These are phyloP conservation scores for Micrastur ruficollis DNA, from an alignment of 2,797 vertebrate genomes.

Conservation along the genomic window DNA sequence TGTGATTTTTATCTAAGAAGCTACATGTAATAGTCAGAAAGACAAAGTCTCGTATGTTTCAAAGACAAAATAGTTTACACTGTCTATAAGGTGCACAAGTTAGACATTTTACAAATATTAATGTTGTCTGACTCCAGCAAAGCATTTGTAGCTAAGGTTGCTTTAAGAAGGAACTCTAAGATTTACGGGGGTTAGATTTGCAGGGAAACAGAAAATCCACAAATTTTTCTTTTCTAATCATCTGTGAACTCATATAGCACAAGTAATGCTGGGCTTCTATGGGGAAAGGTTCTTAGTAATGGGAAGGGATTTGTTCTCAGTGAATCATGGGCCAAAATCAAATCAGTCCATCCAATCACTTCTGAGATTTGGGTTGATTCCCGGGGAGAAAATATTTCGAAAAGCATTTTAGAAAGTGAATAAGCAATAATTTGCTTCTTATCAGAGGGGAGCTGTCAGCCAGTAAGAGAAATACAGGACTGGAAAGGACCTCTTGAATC, in stretches of 20 bases:
- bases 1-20: neutral
- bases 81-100: neutral
- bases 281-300: neutral
- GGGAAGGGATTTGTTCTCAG: constrained; percentile 17
- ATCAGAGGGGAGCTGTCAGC: neutral
- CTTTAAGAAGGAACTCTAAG: neutral
- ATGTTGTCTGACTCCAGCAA: neutral
- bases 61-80: neutral
- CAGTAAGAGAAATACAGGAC: neutral
- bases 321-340: neutral
- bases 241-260: neutral
- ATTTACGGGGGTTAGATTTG: neutral
- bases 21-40: neutral
- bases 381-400: neutral
- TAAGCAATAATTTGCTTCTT: constrained; percentile 7
- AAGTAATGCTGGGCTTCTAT: neutral
- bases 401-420: neutral
- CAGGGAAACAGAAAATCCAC: neutral
- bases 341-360: neutral
- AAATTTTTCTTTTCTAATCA: neutral
- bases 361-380: neutral
- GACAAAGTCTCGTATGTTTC: neutral
- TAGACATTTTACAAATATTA: constrained; percentile 1
- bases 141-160: neutral
- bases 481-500: neutral